Evolutionary conservation across 1,140 invertebrate genomes (phyloP), one percentile per base, ranked within the genome.

Genomic region (Ectropis grisescens): DNA sequence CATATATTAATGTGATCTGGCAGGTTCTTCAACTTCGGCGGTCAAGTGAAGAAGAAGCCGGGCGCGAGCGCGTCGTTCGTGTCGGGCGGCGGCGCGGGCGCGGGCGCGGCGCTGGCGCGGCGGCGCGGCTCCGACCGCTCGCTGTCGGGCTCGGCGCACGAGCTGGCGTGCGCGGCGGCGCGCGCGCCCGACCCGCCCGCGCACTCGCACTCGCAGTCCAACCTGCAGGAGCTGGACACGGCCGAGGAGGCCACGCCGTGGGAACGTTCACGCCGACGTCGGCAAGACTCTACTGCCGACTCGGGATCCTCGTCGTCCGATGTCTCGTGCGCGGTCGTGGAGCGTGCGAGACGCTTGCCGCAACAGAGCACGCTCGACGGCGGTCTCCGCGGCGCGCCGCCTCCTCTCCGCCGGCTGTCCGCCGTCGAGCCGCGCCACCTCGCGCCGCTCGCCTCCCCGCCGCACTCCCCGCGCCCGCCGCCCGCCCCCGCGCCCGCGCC

Each of bases 1-100:
- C n/a, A n/a, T n/a, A n/a, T n/a, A n/a, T n/a, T n/a, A n/a, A n/a
- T n/a, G n/a, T n/a, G n/a, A n/a, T n/a, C n/a, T n/a, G n/a, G n/a
- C 62, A 95, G 92, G 57, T 96, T 96, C 76, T 96, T 97, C 76
- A 90, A 87, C 47, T 96, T 96, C 75, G 92, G 91, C 14, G 92
- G 90, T 11, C 91, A 90, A 46, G 88, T 89, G 8, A 95, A 94
- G 65, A 95, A 95, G 71, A 96, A 80, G 46, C 66, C 72, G 12
- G 61, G 62, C 4, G 56, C 75, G 37, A 58, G 69, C 43, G n/a
- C n/a, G n/a, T n/a, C n/a, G n/a, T n/a, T n/a, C n/a, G n/a, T n/a
- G n/a, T n/a, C n/a, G n/a, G n/a, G n/a, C n/a, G 48, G 66, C 10
- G 62, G 62, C 6, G 47, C 47, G 6, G 64, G 82, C 2, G 74